Conservation (phyloP, 2,113 vertebrate genomes). For the Xenopus laevis region DNA sequence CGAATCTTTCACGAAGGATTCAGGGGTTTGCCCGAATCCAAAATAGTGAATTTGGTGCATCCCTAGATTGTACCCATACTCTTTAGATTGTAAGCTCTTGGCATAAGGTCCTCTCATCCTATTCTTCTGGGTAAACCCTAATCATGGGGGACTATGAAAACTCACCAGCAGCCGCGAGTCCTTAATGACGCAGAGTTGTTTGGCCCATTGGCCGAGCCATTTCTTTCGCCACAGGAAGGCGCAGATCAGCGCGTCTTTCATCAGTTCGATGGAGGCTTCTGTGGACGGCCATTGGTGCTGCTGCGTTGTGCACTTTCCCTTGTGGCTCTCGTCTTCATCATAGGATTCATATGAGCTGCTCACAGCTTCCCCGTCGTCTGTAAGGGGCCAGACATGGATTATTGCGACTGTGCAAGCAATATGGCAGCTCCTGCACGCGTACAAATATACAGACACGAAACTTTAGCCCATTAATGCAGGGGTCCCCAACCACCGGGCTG, state of each 20-base stretch:
- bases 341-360: slow-evolving; percentile 98
- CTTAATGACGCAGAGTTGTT: slow-evolving; percentile 94
- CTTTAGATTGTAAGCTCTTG: too few relatives aligned
- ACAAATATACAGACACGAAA: too few relatives aligned
- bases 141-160: slow-evolving; percentile 9
- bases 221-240: slow-evolving; percentile 98
- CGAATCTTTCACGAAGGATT: too few relatives aligned
- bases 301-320: slow-evolving; percentile 75
- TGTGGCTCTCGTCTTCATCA: slow-evolving; percentile 85
- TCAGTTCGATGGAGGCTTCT: slow-evolving; percentile 93
- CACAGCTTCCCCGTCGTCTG: slow-evolving; percentile 87
- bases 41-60: too few relatives aligned
- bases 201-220: slow-evolving; percentile 98
- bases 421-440: too few relatives aligned
- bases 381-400: slow-evolving; percentile 41
- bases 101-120: too few relatives aligned
- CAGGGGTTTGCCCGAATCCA: too few relatives aligned
- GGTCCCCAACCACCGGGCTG: too few relatives aligned
- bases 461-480: too few relatives aligned
- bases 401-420: background rate
- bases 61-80: too few relatives aligned
- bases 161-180: slow-evolving; percentile 86
- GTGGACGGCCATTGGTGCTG: slow-evolving; percentile 88
- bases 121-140: too few relatives aligned
- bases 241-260: slow-evolving; percentile 91